A percentile compares a stretch with the other conserved stretches of the same genome.
These are phyloP conservation scores for Arothron firmamentum DNA, from an alignment of 2,113 vertebrate species.

Conservation along the genomic window DNA sequence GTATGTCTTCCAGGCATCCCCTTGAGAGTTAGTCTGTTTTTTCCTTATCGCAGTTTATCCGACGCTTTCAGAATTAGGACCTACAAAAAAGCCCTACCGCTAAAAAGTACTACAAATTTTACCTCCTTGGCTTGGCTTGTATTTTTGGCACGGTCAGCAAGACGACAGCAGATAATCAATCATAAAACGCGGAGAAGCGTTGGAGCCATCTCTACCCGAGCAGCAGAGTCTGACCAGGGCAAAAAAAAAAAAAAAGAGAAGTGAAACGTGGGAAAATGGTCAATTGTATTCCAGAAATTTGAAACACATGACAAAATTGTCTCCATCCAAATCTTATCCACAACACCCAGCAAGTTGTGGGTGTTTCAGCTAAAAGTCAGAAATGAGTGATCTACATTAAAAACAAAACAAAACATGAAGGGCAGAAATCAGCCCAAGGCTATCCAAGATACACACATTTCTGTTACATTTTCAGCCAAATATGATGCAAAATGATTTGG, in stretches of 20 bases:
- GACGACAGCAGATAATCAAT: conserved; percentile 7
- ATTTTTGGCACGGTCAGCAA: not conserved
- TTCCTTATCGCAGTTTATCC: conserved; percentile 36
- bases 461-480: not conserved
- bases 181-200: not conserved
- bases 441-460: not conserved
- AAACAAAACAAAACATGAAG: not conserved
- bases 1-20: conserved; percentile 42
- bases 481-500: not conserved
- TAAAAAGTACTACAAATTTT: not conserved
- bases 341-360: conserved; percentile 4
- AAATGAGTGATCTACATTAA: not conserved
- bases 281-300: conserved; percentile 1
- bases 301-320: conserved; percentile 19
- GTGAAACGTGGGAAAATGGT: too few relatives aligned
- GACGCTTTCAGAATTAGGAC: conserved; percentile 17
- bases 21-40: conserved; percentile 20
- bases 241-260: too few relatives aligned
- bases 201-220: not conserved
- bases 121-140: not conserved
- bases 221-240: too few relatives aligned
- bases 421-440: not conserved
- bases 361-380: conserved; percentile 4
- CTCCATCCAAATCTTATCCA: conserved; percentile 3
- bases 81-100: not conserved